Evolutionary conservation across 2,113 vertebrate genomes (phyloP), one percentile per base, ranked within the genome.

Genomic region (Albula goreensis): DNA sequence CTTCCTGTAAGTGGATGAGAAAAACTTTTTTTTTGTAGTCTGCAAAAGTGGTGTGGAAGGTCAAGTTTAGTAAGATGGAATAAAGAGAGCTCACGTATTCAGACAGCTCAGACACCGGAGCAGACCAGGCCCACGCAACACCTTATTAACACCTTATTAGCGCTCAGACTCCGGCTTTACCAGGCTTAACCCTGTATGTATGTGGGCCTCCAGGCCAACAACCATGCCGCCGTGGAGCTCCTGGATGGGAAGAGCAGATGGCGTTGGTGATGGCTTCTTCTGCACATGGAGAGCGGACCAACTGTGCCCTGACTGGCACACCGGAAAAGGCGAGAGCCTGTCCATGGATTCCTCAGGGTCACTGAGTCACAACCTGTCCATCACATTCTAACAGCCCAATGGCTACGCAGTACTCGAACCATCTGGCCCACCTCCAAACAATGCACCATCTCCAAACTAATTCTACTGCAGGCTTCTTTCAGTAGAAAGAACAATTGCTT

Each of bases 261-360:
- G 94, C 89, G 92, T 91, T 92, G 90, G 90, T 90, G 92, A 81
- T 92, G n/a, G 25, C 70, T 25, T 31, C 70, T 70, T 22, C 17
- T 86, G 88, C 86, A 90, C 88, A 91, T 93, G 90, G 91, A 94
- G 66, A 78, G 70, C 51, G 78, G 78, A 92, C 92, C 87, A 85
- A 88, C 90, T 85, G 88, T 88, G 89, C 88, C 86, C 84, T 88
- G 89, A 88, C 41, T 82, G n/a, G 19, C 51, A 50, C n/a, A 50
- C 74, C 25, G 78, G 86, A 92, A 91, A 93, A 90, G 93, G 91
- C 91, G 91, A 91, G 89, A n/a, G 87, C 83, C 88, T 89, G 89
- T 88, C 86, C 92, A 93, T 93, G 92, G 92, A 93, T 93, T 93
- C 94, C 90, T 89, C 91, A 92, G 93, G 93, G 92, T 94, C 93